phyloP scores from a whole-genome alignment of 2,113 vertebrate species.

The Vireo altiloquus region DNA sequence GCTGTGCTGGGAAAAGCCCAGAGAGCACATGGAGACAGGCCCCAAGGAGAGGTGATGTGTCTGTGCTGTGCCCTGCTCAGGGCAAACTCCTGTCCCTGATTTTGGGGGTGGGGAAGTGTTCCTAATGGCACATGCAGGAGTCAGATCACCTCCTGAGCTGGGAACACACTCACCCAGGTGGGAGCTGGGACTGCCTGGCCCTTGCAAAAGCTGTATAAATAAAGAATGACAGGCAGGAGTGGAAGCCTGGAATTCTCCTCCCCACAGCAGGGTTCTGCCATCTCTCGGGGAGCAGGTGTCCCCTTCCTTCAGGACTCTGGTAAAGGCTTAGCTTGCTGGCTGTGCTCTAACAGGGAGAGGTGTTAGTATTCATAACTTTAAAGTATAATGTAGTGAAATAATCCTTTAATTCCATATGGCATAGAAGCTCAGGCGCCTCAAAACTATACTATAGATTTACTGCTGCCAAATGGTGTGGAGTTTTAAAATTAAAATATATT shows the following conservation, averaged over 20 bases:
- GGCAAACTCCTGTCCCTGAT: background rate
- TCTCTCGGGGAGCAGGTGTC: background rate
- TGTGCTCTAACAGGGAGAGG: background rate
- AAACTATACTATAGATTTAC: background rate
- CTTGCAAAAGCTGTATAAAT: background rate
- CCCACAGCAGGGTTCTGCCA: background rate
- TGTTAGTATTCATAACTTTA: slow-evolving; percentile 5
- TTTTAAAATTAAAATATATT: slow-evolving; percentile 24
- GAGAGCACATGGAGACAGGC: background rate
- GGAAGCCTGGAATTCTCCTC: background rate
- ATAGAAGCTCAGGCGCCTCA: background rate
- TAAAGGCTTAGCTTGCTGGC: background rate
- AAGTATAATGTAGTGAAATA: slow-evolving; percentile 46
- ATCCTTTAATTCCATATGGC: slow-evolving; percentile 51
- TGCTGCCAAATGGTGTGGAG: slow-evolving; percentile 31
- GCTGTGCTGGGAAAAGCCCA: background rate
- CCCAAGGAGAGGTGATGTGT: background rate
- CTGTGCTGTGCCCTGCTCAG: background rate
- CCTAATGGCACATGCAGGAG: accelerated
- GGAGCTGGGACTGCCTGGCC: background rate
- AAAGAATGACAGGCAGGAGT: background rate
- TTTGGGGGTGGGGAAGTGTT: background rate
- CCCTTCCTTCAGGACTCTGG: background rate
- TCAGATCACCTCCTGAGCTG: background rate
- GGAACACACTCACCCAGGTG: background rate